These are phyloP conservation scores for Drosophila bifasciata DNA, from an alignment of 1,140 invertebrate species.

Conservation along the genomic window DNA sequence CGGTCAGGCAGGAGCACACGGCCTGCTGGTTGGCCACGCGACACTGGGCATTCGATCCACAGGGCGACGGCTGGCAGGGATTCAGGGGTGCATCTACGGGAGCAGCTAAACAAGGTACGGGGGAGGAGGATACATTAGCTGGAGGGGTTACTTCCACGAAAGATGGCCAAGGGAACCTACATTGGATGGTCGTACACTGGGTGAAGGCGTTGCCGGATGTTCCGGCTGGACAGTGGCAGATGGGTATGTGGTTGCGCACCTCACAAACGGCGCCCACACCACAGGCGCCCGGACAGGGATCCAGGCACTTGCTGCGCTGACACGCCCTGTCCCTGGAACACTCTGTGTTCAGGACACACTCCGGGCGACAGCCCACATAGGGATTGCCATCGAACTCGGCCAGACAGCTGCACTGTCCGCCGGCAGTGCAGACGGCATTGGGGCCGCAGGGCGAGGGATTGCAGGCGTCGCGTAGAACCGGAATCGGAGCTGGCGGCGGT, in stretches of 20 bases:
- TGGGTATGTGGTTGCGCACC: conserved; percentile 89
- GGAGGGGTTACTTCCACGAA: too few relatives aligned
- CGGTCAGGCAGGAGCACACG: conserved; percentile 87
- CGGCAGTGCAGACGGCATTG: conserved; percentile 86
- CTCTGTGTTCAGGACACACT: conserved; percentile 93
- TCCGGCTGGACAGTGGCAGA: conserved; percentile 87
- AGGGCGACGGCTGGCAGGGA: conserved; percentile 90
- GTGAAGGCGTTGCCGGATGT: conserved; percentile 92
- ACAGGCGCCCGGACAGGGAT: conserved; percentile 91
- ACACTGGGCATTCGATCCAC: conserved; percentile 88
- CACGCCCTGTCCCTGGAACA: conserved; percentile 89
- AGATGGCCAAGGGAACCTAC: conserved; percentile 78
- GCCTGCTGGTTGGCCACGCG: conserved; percentile 86
- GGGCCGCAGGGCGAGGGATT: conserved; percentile 89
- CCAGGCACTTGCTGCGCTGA: conserved; percentile 88
- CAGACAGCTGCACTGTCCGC: conserved; percentile 85
- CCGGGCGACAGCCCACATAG: conserved; percentile 90
- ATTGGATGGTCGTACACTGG: conserved; percentile 83
- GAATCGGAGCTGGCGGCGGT: conserved; percentile 69
- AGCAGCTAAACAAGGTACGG: conserved; percentile 39
- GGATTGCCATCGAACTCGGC: conserved; percentile 91
- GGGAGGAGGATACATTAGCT: background rate
- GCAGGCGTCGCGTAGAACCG: conserved; percentile 84
- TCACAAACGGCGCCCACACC: conserved; percentile 89
- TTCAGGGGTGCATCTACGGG: conserved; percentile 62